phyloP scores from a whole-genome alignment of 2,113 vertebrate genomes.

The Carlito syrichta region DNA sequence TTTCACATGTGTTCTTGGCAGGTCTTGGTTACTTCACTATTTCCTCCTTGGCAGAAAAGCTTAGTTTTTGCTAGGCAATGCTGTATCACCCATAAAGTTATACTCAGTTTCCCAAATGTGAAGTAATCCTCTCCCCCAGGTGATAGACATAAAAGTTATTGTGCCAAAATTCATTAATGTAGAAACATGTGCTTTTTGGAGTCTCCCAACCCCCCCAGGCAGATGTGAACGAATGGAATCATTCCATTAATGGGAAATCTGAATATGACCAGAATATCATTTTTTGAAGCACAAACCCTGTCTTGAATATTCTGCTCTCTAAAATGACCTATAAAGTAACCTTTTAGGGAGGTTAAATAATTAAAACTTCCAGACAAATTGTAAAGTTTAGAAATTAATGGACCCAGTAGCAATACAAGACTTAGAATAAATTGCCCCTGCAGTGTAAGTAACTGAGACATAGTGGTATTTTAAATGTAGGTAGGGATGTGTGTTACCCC shows the following conservation, averaged over 20 bases:
- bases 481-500: background rate
- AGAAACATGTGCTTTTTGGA: conserved; percentile 42
- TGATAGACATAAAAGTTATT: conserved; percentile 71
- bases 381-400: background rate
- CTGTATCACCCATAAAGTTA: conserved; percentile 49
- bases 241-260: conserved; percentile 34
- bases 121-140: conserved; percentile 57
- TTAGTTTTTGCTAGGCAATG: conserved; percentile 42
- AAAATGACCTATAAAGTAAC: conserved; percentile 33
- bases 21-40: conserved; percentile 41
- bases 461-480: background rate
- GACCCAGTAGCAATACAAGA: background rate
- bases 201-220: background rate
- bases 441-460: background rate
- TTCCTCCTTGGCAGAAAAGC: conserved; percentile 55
- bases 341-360: conserved; percentile 34
- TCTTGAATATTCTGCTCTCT: conserved; percentile 45
- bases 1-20: conserved; percentile 62
- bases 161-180: conserved; percentile 73
- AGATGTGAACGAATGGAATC: conserved; percentile 69
- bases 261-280: conserved; percentile 55
- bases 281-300: conserved; percentile 30
- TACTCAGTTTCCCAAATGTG: conserved; percentile 31
- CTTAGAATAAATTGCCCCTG: background rate
- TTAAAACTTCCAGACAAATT: conserved; percentile 11